Conservation (phyloP, 2,797 vertebrate genomes). For the Lophura swinhoii region DNA sequence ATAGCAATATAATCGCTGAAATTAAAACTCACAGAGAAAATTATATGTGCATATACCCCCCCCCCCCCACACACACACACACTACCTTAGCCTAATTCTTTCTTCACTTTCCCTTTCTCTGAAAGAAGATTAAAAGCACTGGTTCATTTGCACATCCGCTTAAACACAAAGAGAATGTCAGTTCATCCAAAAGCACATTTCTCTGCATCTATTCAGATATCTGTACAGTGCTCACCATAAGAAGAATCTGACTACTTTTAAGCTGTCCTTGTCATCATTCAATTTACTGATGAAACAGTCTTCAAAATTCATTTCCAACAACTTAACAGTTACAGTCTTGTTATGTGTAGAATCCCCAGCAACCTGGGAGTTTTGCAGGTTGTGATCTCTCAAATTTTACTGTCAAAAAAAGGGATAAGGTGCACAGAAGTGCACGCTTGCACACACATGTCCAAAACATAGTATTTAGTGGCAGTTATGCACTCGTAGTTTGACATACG, state of each 20-base stretch:
- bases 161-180: background rate
- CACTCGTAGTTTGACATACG: background rate
- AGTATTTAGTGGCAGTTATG: background rate
- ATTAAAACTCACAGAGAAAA: background rate
- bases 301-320: background rate
- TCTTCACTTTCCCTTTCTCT: background rate
- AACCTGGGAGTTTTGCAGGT: background rate
- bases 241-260: background rate
- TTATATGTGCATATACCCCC: background rate
- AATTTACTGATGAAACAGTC: background rate
- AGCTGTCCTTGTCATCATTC: background rate
- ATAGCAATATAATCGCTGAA: too few species aligned
- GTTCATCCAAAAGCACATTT: background rate
- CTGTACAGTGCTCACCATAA: background rate
- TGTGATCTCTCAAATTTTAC: background rate
- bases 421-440: background rate
- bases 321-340: fast-evolving
- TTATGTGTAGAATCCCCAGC: background rate
- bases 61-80: too few species aligned
- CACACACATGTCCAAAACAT: background rate
- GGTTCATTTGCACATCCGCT: background rate
- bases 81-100: background rate
- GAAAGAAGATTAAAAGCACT: background rate
- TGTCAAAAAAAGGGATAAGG: background rate
- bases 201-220: background rate